Evolutionary conservation across 2,888 invertebrate species (phyloP).

Genomic region (Chrysolina haemoptera): DNA sequence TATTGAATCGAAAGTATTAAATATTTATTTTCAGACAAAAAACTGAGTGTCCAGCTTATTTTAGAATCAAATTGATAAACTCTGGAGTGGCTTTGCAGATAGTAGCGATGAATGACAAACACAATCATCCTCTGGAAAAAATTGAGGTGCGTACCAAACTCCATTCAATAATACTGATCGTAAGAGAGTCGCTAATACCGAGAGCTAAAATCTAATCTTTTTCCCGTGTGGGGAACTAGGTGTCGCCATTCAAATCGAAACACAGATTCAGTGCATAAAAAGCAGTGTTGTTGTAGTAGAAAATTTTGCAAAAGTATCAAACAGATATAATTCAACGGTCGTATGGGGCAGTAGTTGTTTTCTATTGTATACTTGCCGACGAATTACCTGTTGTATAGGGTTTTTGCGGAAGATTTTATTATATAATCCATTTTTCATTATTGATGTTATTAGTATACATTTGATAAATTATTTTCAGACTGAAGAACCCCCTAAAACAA

Average conservation of each 20-base stretch:
- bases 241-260: too few species aligned
- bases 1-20: too few species aligned
- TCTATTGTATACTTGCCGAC: too few species aligned
- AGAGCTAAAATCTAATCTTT: too few species aligned
- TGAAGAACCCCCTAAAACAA: conserved; percentile 17
- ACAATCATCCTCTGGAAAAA: conserved; percentile 44
- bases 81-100: conserved; percentile 45
- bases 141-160: conserved; percentile 30
- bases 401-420: too few species aligned
- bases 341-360: too few species aligned
- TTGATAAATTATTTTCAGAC: conserved; percentile 9
- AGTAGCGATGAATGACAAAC: conserved; percentile 44
- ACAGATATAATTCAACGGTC: too few species aligned
- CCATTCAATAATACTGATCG: not conserved
- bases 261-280: too few species aligned
- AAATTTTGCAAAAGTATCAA: too few species aligned
- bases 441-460: not conserved
- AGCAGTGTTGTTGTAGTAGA: too few species aligned
- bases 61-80: conserved; percentile 42
- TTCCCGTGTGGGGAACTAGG: too few species aligned
- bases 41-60: conserved; percentile 47
- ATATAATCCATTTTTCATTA: not conserved
- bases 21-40: conserved; percentile 37
- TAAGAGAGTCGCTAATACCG: not conserved
- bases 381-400: too few species aligned